These are phyloP conservation scores for Drosophila lacteicornis DNA, from an alignment of 1,140 invertebrate species.

Conservation along the genomic window DNA sequence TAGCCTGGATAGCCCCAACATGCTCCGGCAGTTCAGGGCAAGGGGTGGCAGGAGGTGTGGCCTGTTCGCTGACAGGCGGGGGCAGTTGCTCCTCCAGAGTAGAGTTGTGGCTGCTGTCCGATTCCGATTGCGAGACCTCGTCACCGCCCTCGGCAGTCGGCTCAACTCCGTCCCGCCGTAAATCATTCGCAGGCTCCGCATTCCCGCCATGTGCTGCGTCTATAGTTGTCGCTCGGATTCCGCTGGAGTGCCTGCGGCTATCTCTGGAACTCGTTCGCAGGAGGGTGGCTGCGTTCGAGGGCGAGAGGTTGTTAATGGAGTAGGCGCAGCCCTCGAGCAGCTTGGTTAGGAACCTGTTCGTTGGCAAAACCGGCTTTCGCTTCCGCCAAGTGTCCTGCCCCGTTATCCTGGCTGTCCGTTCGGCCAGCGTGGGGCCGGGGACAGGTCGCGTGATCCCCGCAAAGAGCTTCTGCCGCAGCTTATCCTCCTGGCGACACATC, in stretches of 20 bases:
- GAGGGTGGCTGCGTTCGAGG: conserved; percentile 51
- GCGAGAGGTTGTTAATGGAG: conserved; percentile 83
- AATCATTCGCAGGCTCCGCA: conserved; percentile 54
- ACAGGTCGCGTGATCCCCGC: conserved; percentile 53
- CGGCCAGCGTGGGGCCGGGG: conserved; percentile 1
- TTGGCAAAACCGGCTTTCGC: conserved; percentile 46
- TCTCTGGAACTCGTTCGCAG: conserved; percentile 36
- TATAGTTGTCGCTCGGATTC: conserved; percentile 21
- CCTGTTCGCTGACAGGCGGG: conserved; percentile 4
- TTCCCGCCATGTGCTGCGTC: conserved; percentile 19
- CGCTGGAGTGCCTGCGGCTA: conserved; percentile 22
- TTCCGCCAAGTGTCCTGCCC: conserved; percentile 64
- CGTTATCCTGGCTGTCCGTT: not conserved
- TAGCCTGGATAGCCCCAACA: conserved; percentile 33
- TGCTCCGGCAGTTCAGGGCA: conserved; percentile 2
- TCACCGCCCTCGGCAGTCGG: conserved; percentile 17
- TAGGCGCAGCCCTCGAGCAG: conserved; percentile 82
- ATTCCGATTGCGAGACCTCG: conserved; percentile 20
- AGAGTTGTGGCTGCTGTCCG: conserved; percentile 31
- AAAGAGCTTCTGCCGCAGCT: conserved; percentile 74
- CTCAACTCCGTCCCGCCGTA: conserved; percentile 28
- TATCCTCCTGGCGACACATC: conserved; percentile 69
- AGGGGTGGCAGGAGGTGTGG: conserved; percentile 11
- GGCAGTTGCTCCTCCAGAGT: not conserved
- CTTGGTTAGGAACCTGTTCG: conserved; percentile 85